Conservation (phyloP, 2,113 vertebrate species). For the Progne subis region DNA sequence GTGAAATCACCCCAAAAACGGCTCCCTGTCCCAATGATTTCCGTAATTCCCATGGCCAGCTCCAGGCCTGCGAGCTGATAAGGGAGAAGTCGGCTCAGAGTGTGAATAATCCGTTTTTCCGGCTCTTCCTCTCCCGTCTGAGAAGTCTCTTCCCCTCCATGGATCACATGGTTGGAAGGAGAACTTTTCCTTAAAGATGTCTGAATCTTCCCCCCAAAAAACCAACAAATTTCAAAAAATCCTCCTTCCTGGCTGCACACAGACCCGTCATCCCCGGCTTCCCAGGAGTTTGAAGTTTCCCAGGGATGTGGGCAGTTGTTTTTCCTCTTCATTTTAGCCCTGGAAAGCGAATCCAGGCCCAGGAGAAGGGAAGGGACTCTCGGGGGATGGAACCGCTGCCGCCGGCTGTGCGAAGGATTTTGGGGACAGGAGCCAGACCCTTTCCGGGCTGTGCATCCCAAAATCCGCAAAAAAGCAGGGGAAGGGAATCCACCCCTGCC, state of each 20-base stretch:
- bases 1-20: accelerated
- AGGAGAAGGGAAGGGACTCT: background rate
- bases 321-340: background rate
- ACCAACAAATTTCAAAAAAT: background rate
- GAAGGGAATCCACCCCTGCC: accelerated
- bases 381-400: background rate
- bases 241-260: background rate
- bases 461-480: accelerated
- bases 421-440: background rate
- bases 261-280: background rate
- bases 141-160: background rate
- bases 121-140: background rate
- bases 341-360: background rate
- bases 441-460: accelerated
- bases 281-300: background rate
- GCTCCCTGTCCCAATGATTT: accelerated
- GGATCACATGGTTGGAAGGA: background rate
- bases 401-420: background rate
- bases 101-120: background rate
- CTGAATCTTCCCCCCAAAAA: background rate
- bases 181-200: background rate
- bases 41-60: accelerated
- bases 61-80: accelerated
- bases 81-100: background rate
- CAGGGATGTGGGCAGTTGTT: background rate